phyloP scores from a whole-genome alignment of 2,113 vertebrate genomes.

The Talpa occidentalis region DNA sequence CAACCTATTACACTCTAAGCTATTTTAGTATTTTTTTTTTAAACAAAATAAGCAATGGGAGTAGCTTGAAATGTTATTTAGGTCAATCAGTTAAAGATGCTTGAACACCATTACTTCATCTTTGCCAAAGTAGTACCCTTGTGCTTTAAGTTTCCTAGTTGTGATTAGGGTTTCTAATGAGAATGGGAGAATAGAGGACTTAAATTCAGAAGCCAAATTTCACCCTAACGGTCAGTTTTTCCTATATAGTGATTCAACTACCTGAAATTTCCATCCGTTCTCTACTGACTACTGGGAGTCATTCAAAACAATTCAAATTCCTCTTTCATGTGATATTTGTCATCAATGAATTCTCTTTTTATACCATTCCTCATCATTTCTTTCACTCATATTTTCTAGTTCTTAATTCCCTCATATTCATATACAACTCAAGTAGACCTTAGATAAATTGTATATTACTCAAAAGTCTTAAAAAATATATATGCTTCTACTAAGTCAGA shows the following conservation, averaged over 20 bases:
- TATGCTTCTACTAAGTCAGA: not conserved
- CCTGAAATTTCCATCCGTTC: not conserved
- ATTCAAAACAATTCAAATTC: not conserved
- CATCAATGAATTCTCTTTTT: not conserved
- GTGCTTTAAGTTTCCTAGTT: not conserved
- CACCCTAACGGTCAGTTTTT: not conserved
- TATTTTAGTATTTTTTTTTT: constrained; percentile 2
- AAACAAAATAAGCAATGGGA: not conserved
- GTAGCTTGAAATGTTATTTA: constrained; percentile 28
- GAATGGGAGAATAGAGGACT: not conserved
- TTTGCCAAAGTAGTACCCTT: not conserved
- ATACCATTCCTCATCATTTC: not conserved
- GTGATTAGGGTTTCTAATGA: not conserved
- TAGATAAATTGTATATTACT: not conserved
- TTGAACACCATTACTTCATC: not conserved
- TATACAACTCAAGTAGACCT: not conserved
- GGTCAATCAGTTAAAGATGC: not conserved
- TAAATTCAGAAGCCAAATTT: constrained; percentile 23
- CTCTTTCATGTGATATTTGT: not conserved
- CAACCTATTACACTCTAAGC: not conserved
- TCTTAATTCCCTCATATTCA: not conserved
- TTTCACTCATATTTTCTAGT: not conserved
- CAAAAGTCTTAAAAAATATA: not conserved
- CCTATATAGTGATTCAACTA: not conserved
- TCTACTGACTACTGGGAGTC: not conserved